These are phyloP conservation scores for Ispidina lecontei DNA, from an alignment of 2,797 vertebrate genomes.

Conservation along the genomic window DNA sequence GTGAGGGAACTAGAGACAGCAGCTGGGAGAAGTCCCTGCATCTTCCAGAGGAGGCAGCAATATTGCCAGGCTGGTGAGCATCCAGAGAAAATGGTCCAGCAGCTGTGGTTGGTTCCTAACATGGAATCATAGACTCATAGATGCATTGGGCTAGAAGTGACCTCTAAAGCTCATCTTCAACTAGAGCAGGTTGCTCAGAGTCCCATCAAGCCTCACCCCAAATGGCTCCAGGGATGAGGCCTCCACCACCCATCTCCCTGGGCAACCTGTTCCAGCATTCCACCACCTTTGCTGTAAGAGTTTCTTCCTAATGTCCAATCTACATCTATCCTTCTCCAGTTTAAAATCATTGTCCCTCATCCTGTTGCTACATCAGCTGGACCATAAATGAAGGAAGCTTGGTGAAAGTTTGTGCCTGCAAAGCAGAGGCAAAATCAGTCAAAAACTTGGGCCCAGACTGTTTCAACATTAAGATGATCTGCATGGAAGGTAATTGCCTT, in stretches of 20 bases:
- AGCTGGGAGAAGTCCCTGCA: neutral
- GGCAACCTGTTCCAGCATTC: too few relatives aligned
- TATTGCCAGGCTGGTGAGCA: neutral
- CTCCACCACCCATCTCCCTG: too few relatives aligned
- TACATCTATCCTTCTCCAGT: too few relatives aligned
- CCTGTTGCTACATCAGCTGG: neutral
- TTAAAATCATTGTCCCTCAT: too few relatives aligned
- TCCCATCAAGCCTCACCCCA: too few relatives aligned
- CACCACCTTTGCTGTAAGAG: too few relatives aligned
- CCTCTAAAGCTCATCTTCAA: too few relatives aligned
- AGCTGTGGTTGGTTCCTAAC: neutral
- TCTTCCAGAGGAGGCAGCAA: neutral
- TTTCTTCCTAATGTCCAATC: too few relatives aligned
- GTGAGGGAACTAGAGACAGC: neutral
- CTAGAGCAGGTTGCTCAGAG: too few relatives aligned
- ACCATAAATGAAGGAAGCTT: neutral
- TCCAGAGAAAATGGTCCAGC: neutral
- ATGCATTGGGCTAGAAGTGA: too few relatives aligned
- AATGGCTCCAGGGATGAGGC: too few relatives aligned
- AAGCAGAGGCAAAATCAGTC: neutral
- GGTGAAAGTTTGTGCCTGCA: neutral
- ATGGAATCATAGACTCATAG: too few relatives aligned
- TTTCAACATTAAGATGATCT: neutral
- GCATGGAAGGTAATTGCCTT: neutral
- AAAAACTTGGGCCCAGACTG: neutral